These are phyloP conservation scores for Pedionomus torquatus DNA, from an alignment of 2,113 vertebrate genomes.

Conservation along the genomic window DNA sequence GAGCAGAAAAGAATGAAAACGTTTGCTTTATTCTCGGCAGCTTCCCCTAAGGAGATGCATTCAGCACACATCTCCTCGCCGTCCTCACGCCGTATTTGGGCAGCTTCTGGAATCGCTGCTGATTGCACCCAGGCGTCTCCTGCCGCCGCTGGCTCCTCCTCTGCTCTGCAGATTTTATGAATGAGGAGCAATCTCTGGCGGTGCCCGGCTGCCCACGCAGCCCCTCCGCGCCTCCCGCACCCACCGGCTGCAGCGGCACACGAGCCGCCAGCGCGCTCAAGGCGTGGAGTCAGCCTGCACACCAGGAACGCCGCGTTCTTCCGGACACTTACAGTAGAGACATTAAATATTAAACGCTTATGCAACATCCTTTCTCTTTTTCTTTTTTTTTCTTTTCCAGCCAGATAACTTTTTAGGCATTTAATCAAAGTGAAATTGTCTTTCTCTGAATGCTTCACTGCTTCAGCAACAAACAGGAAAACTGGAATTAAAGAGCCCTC, in stretches of 20 bases:
- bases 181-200: constrained; percentile 79
- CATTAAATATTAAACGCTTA: constrained; percentile 73
- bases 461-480: constrained; percentile 35
- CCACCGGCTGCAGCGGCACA: constrained; percentile 62
- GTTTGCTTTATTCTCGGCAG: neutral
- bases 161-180: constrained; percentile 77
- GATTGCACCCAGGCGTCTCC: constrained; percentile 69
- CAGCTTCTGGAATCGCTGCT: constrained; percentile 55
- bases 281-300: constrained; percentile 59
- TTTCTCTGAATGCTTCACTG: constrained; percentile 40
- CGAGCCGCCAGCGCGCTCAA: constrained; percentile 62
- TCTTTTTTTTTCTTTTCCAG: neutral
- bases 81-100: constrained; percentile 29
- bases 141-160: constrained; percentile 68
- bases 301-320: constrained; percentile 72
- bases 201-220: constrained; percentile 82
- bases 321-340: constrained; percentile 63
- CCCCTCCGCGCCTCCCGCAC: constrained; percentile 62
- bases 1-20: neutral
- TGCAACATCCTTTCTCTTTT: constrained; percentile 49
- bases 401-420: constrained; percentile 65
- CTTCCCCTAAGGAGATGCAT: constrained; percentile 37
- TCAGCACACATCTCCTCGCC: constrained; percentile 52
- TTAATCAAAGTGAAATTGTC: constrained; percentile 60
- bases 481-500: constrained; percentile 38